Evolutionary conservation across 2,113 vertebrate genomes (phyloP).

Genomic region (Oenanthe melanoleuca): DNA sequence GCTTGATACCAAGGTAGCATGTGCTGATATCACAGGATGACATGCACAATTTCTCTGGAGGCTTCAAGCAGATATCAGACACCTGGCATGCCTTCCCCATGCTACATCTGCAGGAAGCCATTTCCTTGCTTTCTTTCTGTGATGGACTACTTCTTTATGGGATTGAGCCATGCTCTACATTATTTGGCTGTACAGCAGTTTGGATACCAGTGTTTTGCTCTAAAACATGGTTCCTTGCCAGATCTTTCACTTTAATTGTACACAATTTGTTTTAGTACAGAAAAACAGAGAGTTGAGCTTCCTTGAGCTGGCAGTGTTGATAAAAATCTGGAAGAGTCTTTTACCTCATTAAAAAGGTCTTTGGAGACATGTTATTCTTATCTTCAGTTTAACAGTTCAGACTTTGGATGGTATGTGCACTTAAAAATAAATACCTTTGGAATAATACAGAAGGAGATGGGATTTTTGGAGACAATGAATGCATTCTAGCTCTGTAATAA

Average conservation of each 20-base stretch:
- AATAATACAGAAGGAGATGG: neutral
- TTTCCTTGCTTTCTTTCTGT: neutral
- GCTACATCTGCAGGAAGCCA: neutral
- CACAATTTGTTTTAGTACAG: neutral
- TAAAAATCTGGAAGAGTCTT: neutral
- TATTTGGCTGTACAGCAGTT: neutral
- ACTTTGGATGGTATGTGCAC: neutral
- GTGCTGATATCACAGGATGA: neutral
- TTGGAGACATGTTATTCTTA: neutral
- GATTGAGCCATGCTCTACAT: neutral
- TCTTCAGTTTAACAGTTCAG: neutral
- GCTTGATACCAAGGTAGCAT: neutral
- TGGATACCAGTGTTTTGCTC: neutral
- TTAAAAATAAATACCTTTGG: neutral
- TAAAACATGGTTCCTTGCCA: neutral
- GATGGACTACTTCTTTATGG: neutral
- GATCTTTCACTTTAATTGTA: neutral
- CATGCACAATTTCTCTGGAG: neutral
- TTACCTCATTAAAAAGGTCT: neutral
- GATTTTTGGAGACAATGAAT: neutral
- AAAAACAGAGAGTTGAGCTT: neutral
- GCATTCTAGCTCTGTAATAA: neutral
- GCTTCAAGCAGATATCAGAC: neutral
- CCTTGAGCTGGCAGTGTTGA: neutral
- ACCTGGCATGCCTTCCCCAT: neutral